phyloP scores from a whole-genome alignment of 2,113 vertebrate species.

The Lasiurus borealis region DNA sequence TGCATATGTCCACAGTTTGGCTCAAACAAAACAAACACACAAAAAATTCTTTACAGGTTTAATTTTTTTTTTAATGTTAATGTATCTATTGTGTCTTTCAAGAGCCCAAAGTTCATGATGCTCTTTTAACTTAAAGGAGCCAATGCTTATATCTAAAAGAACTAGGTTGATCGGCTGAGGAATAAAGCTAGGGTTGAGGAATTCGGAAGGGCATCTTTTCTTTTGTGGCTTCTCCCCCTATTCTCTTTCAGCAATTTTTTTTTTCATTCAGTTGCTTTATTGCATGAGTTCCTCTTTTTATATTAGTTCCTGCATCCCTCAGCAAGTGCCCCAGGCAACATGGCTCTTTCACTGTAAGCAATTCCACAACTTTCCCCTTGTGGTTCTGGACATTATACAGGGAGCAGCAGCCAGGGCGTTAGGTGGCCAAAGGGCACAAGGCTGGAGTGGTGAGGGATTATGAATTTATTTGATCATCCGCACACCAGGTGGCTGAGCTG shows the following conservation, averaged over 20 bases:
- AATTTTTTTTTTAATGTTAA: too few relatives aligned
- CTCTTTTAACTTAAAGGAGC: neutral
- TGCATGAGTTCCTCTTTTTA: slow-evolving; percentile 27
- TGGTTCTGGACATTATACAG: neutral
- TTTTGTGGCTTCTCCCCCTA: neutral
- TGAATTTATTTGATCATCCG: too few relatives aligned
- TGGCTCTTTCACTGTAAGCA: neutral
- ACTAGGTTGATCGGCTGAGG: neutral
- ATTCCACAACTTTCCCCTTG: neutral
- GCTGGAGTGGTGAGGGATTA: too few relatives aligned
- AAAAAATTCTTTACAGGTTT: too few relatives aligned
- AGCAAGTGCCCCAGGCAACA: neutral
- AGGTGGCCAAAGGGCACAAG: too few relatives aligned
- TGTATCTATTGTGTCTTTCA: neutral
- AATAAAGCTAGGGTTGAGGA: neutral
- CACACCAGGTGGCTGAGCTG: too few relatives aligned
- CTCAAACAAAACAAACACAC: too few relatives aligned
- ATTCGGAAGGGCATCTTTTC: neutral
- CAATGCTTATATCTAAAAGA: neutral
- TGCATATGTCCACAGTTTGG: too few relatives aligned
- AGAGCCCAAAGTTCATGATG: neutral
- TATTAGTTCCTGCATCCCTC: neutral
- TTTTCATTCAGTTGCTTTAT: slow-evolving; percentile 16
- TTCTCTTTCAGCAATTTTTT: neutral
- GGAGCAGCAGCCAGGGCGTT: neutral